Conservation (phyloP, 1,140 invertebrate species). For the Steinernema khuongi region DNA sequence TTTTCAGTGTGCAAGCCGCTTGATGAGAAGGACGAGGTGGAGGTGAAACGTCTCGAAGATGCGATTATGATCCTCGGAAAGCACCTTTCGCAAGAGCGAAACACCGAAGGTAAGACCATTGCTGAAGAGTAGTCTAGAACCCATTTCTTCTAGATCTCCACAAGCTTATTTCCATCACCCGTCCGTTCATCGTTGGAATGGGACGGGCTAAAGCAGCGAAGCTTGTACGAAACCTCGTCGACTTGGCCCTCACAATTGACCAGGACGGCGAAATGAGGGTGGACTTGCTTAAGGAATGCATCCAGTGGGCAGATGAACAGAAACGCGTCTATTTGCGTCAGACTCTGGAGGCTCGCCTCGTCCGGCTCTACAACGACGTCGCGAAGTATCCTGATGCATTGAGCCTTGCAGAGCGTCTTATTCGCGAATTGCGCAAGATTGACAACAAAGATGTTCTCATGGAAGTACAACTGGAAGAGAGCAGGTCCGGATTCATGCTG, state of each 20-base stretch:
- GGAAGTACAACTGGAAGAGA: constrained; percentile 17
- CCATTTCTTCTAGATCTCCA: no score
- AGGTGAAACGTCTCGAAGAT: background rate
- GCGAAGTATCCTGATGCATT: background rate
- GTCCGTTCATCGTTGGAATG: constrained; percentile 66
- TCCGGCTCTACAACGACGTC: constrained; percentile 45
- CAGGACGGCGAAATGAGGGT: constrained; percentile 56
- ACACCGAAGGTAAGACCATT: background rate
- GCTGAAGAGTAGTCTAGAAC: no score
- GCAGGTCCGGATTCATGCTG: constrained; percentile 18
- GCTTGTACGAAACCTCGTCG: constrained; percentile 86
- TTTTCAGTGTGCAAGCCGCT: background rate
- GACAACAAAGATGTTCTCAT: background rate
- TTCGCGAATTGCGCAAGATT: constrained; percentile 57
- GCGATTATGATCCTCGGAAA: background rate
- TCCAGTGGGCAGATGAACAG: constrained; percentile 97
- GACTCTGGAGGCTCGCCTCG: constrained; percentile 71
- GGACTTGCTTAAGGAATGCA: constrained; percentile 78
- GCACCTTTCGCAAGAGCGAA: background rate
- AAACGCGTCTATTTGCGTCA: constrained; percentile 90
- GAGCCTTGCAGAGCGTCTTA: background rate
- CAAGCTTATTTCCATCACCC: background rate
- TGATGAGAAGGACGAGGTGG: background rate
- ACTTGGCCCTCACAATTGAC: constrained; percentile 85
- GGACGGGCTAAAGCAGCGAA: constrained; percentile 99